A percentile compares a stretch with the other conserved stretches of the same genome.
Conservation (phyloP, 2,113 vertebrate genomes). For the Mustela nigripes region DNA sequence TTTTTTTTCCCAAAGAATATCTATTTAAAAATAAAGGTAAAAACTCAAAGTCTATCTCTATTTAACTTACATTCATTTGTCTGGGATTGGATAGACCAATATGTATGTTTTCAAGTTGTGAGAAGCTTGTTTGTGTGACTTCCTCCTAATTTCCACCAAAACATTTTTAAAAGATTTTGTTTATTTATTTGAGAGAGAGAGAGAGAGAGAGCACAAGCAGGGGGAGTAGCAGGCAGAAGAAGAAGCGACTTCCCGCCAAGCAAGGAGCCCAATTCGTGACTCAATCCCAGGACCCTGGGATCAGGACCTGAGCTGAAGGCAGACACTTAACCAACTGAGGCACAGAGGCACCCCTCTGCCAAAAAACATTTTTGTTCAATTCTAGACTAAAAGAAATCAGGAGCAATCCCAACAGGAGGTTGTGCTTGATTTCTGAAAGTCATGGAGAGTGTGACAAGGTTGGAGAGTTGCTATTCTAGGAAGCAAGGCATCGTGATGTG, state of each 20-base stretch:
- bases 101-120: background rate
- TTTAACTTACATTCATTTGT: background rate
- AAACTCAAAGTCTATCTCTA: background rate
- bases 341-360: background rate
- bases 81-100: background rate
- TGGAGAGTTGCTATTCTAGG: background rate
- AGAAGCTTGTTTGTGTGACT: background rate
- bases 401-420: background rate
- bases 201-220: too few species aligned
- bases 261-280: too few species aligned
- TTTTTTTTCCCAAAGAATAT: background rate
- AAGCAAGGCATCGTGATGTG: background rate
- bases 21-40: slow-evolving; percentile 37
- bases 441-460: background rate
- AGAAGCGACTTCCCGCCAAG: too few species aligned
- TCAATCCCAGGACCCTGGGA: too few species aligned
- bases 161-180: background rate
- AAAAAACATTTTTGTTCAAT: background rate
- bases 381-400: background rate
- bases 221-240: too few species aligned
- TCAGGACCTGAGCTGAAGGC: too few species aligned
- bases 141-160: background rate
- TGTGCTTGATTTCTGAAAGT: background rate
- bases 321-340: background rate
- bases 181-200: too few species aligned